A percentile compares a stretch with the other conserved stretches of the same genome.
These are phyloP conservation scores for Bubalus kerabau DNA, from an alignment of 2,113 vertebrate genomes.

Conservation along the genomic window DNA sequence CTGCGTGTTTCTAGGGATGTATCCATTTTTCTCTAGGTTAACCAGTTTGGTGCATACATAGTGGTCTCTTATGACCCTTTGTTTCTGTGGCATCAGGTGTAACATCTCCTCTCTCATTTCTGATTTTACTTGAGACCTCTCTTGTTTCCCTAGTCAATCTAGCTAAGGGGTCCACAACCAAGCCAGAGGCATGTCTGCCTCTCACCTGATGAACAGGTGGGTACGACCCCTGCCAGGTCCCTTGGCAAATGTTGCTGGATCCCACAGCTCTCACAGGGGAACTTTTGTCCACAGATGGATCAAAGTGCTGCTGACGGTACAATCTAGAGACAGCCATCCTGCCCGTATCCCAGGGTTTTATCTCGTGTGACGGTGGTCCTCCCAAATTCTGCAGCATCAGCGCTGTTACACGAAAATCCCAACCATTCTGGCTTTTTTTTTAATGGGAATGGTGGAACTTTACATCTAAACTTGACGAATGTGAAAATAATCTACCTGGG, in stretches of 20 bases:
- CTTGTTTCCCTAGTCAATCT: not conserved
- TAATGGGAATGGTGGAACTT: not conserved
- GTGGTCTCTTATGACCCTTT: not conserved
- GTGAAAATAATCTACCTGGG: not conserved
- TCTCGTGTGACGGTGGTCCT: not conserved
- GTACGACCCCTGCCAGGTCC: not conserved
- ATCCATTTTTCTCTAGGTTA: not conserved
- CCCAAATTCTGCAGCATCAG: not conserved
- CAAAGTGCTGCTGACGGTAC: too few species aligned
- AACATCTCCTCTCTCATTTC: not conserved
- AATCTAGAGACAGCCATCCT: not conserved
- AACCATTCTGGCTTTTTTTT: not conserved
- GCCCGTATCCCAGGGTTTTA: not conserved
- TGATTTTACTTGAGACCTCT: not conserved
- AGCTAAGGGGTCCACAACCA: not conserved
- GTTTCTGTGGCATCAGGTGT: not conserved
- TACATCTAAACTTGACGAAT: not conserved
- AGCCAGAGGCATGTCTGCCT: not conserved
- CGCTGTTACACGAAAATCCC: not conserved
- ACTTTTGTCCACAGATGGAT: not conserved
- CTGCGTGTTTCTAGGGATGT: not conserved
- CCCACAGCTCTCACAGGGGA: not conserved
- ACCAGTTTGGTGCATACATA: accelerated
- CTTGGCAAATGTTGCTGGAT: not conserved
- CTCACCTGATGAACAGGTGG: not conserved